phyloP scores from a whole-genome alignment of 1,140 invertebrate species.

The Aphaenogaster floridana region DNA sequence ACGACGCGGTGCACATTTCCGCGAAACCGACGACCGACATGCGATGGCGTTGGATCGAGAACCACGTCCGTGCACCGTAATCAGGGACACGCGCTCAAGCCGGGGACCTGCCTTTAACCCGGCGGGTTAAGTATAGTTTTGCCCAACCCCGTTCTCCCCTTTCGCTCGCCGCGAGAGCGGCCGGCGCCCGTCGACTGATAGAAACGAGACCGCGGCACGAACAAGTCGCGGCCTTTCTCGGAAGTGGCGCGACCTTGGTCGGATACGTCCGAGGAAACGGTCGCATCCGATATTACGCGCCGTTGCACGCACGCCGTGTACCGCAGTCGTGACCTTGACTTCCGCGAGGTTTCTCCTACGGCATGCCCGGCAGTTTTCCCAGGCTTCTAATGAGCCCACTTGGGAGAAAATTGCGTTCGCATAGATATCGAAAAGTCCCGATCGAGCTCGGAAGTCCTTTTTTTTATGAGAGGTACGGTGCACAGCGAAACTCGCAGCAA shows the following conservation, averaged over 20 bases:
- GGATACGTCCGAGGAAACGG: slow-evolving; percentile 46
- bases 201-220: slow-evolving; percentile 33
- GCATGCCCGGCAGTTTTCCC: background rate
- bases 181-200: background rate
- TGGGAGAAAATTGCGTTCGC: background rate
- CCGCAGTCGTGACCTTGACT: slow-evolving; percentile 52
- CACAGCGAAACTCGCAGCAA: background rate
- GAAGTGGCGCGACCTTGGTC: slow-evolving; percentile 60
- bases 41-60: slow-evolving; percentile 38
- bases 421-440: background rate
- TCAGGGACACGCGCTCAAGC: slow-evolving; percentile 74
- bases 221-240: slow-evolving; percentile 52
- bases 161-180: slow-evolving; percentile 18
- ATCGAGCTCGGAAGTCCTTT: background rate
- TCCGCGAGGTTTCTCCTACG: background rate
- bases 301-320: slow-evolving; percentile 31
- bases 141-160: slow-evolving; percentile 29
- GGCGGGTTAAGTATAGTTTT: slow-evolving; percentile 72
- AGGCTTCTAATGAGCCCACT: slow-evolving; percentile 15
- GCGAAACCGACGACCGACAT: slow-evolving; percentile 61
- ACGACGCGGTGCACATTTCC: slow-evolving; percentile 54
- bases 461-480: background rate
- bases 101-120: slow-evolving; percentile 66
- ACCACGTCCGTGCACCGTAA: slow-evolving; percentile 67
- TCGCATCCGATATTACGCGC: slow-evolving; percentile 44